These are phyloP conservation scores for Argopecten irradians DNA, from an alignment of 1,140 invertebrate species.

Conservation along the genomic window DNA sequence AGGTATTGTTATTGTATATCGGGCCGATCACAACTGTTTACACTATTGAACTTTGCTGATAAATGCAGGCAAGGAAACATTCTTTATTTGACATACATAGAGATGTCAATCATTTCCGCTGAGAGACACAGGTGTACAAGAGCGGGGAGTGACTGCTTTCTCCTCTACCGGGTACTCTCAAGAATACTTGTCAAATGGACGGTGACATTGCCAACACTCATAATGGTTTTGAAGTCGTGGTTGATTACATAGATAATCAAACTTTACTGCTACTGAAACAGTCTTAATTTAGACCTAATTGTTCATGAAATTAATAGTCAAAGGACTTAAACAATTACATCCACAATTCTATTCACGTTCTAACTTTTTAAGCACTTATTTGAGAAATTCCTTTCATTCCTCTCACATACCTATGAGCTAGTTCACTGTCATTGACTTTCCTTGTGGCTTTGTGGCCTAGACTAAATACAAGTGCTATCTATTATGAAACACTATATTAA, in stretches of 20 bases:
- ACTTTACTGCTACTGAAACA: background rate
- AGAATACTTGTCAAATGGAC: constrained; percentile 2
- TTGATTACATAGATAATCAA: constrained; percentile 14
- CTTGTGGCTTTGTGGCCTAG: background rate
- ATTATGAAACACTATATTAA: background rate
- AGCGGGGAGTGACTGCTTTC: background rate
- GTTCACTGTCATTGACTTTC: background rate
- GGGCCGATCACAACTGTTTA: background rate
- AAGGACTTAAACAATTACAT: constrained; percentile 11
- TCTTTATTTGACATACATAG: constrained; percentile 4
- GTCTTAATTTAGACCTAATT: constrained; percentile 13
- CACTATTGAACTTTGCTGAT: constrained; percentile 15
- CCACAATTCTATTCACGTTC: background rate
- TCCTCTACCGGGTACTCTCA: background rate
- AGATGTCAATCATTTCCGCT: background rate
- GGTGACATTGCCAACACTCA: background rate
- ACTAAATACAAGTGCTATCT: background rate
- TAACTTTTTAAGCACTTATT: background rate
- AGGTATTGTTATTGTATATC: background rate
- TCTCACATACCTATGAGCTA: background rate
- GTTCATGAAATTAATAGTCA: constrained; percentile 23
- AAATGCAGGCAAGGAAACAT: background rate
- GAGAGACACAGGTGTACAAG: background rate
- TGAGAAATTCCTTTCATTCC: background rate
- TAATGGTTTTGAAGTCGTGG: background rate